Evolutionary conservation across 2,113 vertebrate genomes (phyloP), one percentile per base, ranked within the genome.

Genomic region (Pelecanus crispus): DNA sequence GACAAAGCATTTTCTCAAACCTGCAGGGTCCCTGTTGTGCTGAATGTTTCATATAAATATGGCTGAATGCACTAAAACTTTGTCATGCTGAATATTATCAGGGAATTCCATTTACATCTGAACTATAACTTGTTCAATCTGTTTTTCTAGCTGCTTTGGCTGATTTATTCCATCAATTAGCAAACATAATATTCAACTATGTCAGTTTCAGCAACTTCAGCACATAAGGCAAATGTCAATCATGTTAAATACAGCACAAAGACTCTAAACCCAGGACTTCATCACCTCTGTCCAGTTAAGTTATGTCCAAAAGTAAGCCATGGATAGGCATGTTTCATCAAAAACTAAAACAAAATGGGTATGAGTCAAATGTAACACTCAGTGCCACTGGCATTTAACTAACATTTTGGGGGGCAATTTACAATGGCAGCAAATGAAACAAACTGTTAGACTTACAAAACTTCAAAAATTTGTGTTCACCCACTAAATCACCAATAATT

Each of bases 21-120:
- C n/a, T 90, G 32, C 62, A 93, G 28, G 29, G 21, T 53, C 72
- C 55, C 82, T 49, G 25, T 62, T 85, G n/a, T 62, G 44, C 32
- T 90, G 77, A 95, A 89, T 58, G 26, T 84, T 96, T 97, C 55
- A 75, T 68, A 71, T 68, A 90, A 94, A 73, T 66, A 84, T 88
- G 55, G 6, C 38, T 89, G 82, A 96, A 86, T 89, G 42, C 62
- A 88, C 66, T 83, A 71, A 93, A 91, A 67, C 17, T 94, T 86
- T 71, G 29, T 74, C 25, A 65, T 61, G 44, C 4, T 84, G 61
- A 81, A 75, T 88, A 75, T 61, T 82, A 73, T 55, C 24, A 91
- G 62, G 21, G 29, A 94, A 94, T 73, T 87, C 11, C 77, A n/a
- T 89, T 92, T 84, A 40, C 58, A 36, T 28, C 9, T 61, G 11